A percentile compares a stretch with the other conserved stretches of the same genome.
Evolutionary conservation across 2,888 invertebrate genomes (phyloP).

Genomic region (Mystacides longicornis): DNA sequence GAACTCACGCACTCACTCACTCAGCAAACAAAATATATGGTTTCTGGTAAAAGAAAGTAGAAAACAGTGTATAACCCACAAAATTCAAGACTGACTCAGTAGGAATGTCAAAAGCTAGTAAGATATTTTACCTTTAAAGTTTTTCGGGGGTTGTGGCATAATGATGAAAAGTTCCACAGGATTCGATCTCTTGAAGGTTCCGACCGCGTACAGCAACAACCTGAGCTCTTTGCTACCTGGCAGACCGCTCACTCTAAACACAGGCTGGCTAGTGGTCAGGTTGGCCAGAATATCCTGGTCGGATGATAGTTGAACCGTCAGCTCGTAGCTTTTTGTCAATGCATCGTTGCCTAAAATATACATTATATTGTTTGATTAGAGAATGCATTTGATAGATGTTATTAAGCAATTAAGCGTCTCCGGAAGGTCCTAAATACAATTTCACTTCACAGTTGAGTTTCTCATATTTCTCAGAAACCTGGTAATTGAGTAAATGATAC

Average conservation of each 20-base stretch:
- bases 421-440: no score
- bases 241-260: conserved; percentile 18
- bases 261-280: conserved; percentile 19
- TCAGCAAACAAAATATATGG: no score
- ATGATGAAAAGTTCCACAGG: conserved; percentile 23
- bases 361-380: no score
- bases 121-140: conserved; percentile 21
- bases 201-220: conserved; percentile 16
- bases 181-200: conserved; percentile 13
- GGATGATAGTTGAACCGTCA: conserved; percentile 18
- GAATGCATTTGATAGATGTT: no score
- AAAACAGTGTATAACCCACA: background rate
- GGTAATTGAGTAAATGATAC: no score
- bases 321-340: conserved; percentile 17
- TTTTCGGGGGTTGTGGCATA: conserved; percentile 21
- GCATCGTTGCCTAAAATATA: conserved; percentile 18
- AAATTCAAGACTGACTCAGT: no score
- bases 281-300: conserved; percentile 19
- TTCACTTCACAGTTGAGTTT: no score
- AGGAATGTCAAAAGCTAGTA: no score
- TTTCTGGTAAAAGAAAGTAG: background rate
- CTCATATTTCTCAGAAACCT: no score
- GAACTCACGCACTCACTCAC: no score
- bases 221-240: conserved; percentile 21
- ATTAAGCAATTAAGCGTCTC: no score